Percentiles rank a stretch among this genome's conserved stretches.
Conservation (phyloP, 2,797 vertebrate genomes). For the Enteromius afrohamiltoni region DNA sequence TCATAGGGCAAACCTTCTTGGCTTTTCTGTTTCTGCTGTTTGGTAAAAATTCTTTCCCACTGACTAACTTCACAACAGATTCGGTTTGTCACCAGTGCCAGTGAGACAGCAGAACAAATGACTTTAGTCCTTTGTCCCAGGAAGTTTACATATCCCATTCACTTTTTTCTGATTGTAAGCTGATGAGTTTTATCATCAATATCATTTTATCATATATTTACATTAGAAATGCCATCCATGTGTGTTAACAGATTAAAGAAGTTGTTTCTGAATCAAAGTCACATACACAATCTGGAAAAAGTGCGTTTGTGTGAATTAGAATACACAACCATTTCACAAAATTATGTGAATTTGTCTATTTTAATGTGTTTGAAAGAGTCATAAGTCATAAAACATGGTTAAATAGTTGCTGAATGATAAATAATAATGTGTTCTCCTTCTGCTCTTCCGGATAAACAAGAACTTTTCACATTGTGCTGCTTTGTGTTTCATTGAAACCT, state of each 20-base stretch:
- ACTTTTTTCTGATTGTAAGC: background rate
- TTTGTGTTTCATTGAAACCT: too few relatives aligned
- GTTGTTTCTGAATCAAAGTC: background rate
- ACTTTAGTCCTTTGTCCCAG: constrained; percentile 21
- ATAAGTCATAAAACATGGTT: too few relatives aligned
- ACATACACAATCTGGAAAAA: background rate
- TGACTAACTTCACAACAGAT: constrained; percentile 39
- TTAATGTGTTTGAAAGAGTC: too few relatives aligned
- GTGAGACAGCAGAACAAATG: constrained; percentile 7
- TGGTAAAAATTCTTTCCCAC: constrained; percentile 46
- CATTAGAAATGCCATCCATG: background rate
- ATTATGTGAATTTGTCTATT: too few relatives aligned
- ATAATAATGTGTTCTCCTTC: too few relatives aligned
- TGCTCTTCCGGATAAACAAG: too few relatives aligned
- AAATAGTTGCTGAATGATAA: too few relatives aligned
- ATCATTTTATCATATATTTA: too few relatives aligned
- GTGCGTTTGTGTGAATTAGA: too few relatives aligned
- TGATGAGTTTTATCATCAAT: too few relatives aligned
- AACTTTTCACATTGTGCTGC: too few relatives aligned
- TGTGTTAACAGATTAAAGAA: background rate
- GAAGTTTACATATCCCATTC: constrained; percentile 23
- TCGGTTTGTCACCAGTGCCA: constrained; percentile 33
- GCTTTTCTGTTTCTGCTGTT: constrained; percentile 26
- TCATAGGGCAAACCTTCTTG: constrained; percentile 33
- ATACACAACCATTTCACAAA: too few relatives aligned